Evolutionary conservation across 2,888 invertebrate species (phyloP).

Genomic region (Pseudanteris insignis): DNA sequence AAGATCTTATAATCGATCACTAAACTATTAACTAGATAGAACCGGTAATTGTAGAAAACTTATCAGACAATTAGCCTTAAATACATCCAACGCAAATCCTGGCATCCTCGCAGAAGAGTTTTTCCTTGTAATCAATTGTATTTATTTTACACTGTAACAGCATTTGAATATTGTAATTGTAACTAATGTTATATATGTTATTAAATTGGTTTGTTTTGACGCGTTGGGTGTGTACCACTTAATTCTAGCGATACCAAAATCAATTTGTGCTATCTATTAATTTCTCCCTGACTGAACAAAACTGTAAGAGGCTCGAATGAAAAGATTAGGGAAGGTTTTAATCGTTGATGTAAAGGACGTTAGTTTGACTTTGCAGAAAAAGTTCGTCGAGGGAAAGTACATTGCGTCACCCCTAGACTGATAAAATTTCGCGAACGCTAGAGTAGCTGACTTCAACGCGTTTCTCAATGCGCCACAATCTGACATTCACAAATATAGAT

Average conservation of each 20-base stretch:
- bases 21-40: too few relatives aligned
- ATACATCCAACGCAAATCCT: too few relatives aligned
- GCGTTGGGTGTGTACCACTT: conserved; percentile 17
- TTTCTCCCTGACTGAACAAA: too few relatives aligned
- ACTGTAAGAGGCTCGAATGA: too few relatives aligned
- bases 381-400: conserved; percentile 9
- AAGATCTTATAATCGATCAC: too few relatives aligned
- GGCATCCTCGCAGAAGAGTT: too few relatives aligned
- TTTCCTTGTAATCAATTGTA: too few relatives aligned
- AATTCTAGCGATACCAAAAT: conserved; percentile 20
- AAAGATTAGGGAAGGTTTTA: too few relatives aligned
- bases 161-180: conserved; percentile 18
- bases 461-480: conserved; percentile 24
- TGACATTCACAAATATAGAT: conserved; percentile 30
- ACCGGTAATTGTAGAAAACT: too few relatives aligned
- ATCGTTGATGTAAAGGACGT: too few relatives aligned
- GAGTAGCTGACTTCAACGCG: background rate
- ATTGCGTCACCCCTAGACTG: conserved; percentile 9
- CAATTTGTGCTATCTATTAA: conserved; percentile 20
- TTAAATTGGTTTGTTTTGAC: conserved; percentile 37
- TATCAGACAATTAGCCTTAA: too few relatives aligned
- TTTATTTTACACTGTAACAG: background rate
- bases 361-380: background rate
- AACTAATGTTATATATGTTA: conserved; percentile 15
- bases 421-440: conserved; percentile 18